phyloP scores from a whole-genome alignment of 2,113 vertebrate species.

The Aphyosemion australe region DNA sequence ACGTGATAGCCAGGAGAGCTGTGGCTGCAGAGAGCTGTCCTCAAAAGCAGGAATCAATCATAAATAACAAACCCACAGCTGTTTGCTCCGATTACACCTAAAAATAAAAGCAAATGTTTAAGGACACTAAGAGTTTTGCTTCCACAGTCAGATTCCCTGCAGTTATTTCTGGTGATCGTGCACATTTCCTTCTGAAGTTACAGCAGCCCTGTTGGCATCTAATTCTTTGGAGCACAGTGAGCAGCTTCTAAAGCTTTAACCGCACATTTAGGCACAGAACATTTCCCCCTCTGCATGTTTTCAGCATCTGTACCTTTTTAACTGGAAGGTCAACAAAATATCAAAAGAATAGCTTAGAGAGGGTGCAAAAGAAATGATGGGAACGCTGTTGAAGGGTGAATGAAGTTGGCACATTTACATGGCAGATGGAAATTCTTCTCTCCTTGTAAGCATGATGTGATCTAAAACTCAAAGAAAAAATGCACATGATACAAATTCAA shows the following conservation, averaged over 20 bases:
- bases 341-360: constrained; percentile 13
- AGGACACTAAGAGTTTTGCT: neutral
- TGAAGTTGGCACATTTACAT: constrained; percentile 13
- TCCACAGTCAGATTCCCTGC: neutral
- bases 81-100: neutral
- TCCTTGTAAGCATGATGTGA: constrained; percentile 3
- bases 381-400: neutral
- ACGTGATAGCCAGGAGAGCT: constrained; percentile 20
- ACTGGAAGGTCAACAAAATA: constrained; percentile 13
- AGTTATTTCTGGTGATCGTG: constrained; percentile 1
- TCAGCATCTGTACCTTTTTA: neutral
- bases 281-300: neutral
- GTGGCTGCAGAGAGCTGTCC: constrained; percentile 25
- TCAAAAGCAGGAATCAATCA: constrained; percentile 24
- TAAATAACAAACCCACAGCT: neutral
- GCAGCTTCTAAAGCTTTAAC: neutral
- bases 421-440: constrained; percentile 5
- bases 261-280: neutral
- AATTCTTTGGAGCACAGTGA: neutral
- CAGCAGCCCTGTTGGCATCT: constrained; percentile 17
- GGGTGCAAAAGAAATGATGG: constrained; percentile 35
- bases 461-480: neutral
- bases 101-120: neutral
- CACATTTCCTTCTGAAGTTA: constrained; percentile 5
- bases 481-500: no score